Conservation (phyloP, 2,113 vertebrate species). For the Cathartes aura region DNA sequence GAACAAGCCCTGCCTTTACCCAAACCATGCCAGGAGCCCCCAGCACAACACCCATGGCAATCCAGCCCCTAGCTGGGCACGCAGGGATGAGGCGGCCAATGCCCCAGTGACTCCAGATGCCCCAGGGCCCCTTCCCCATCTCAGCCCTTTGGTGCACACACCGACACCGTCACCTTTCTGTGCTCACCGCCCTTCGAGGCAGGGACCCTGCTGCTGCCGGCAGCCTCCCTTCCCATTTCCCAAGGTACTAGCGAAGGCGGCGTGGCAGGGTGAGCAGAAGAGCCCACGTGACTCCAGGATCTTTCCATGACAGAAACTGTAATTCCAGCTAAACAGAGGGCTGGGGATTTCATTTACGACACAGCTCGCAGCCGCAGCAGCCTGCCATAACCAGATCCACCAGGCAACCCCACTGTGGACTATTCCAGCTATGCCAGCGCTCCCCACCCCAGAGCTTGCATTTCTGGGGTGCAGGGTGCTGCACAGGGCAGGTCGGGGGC, state of each 20-base stretch:
- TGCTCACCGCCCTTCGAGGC: fast-evolving
- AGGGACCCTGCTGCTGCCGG: neutral
- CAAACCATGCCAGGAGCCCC: neutral
- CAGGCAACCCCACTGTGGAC: neutral
- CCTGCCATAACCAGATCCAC: constrained; percentile 43
- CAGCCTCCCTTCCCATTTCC: constrained; percentile 6
- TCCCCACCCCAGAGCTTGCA: neutral
- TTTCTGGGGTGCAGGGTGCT: neutral
- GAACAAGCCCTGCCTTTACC: neutral
- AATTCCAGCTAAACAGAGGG: constrained; percentile 20
- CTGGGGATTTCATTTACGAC: neutral
- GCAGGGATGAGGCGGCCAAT: fast-evolving
- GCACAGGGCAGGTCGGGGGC: neutral
- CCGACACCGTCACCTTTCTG: fast-evolving
- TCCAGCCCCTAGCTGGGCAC: fast-evolving
- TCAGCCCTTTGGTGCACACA: neutral
- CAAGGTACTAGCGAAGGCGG: neutral
- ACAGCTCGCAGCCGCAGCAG: neutral
- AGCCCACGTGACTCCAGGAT: constrained; percentile 27
- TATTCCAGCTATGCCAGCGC: neutral
- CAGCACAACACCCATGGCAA: neutral
- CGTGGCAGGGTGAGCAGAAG: neutral
- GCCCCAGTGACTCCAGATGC: neutral
- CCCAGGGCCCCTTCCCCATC: neutral
- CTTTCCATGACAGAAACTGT: constrained; percentile 30